Conservation (phyloP, 2,113 vertebrate genomes). For the Eleginops maclovinus region DNA sequence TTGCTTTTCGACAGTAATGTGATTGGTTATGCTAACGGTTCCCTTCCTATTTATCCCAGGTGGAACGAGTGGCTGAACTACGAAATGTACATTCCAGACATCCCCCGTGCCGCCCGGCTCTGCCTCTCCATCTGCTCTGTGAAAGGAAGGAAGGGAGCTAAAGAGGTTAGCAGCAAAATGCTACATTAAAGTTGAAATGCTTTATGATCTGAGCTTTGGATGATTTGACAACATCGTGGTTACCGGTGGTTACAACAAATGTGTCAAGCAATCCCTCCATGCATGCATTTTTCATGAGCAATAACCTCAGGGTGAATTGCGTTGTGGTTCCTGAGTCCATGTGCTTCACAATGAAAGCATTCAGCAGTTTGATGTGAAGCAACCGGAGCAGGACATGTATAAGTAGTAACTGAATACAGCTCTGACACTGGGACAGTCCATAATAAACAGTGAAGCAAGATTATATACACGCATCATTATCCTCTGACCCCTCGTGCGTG, state of each 20-base stretch:
- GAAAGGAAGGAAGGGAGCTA: conserved; percentile 97
- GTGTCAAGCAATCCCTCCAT: not conserved
- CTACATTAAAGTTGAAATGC: not conserved
- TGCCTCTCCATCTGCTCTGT: conserved; percentile 99
- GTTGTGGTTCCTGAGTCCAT: not conserved
- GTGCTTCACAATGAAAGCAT: not conserved
- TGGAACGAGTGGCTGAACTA: conserved; percentile 98
- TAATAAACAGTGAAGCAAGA: not conserved
- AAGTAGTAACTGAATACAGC: not conserved
- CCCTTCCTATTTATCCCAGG: conserved; percentile 73
- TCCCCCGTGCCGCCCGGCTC: conserved; percentile 95
- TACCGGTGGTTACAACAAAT: not conserved
- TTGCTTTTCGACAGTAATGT: too few species aligned
- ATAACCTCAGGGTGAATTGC: not conserved
- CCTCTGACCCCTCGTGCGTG: not conserved
- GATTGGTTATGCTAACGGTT: conserved; percentile 43
- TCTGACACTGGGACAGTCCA: not conserved
- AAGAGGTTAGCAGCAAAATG: conserved; percentile 87
- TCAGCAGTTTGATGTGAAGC: not conserved
- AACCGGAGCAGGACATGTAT: not conserved
- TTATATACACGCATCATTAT: not conserved
- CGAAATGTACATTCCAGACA: conserved; percentile 97
- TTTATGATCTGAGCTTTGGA: not conserved
- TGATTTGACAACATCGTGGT: not conserved
- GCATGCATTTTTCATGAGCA: not conserved